Base-by-base conservation (phyloP, 1,140 invertebrate species). In the Penaeus indicus region DNA sequence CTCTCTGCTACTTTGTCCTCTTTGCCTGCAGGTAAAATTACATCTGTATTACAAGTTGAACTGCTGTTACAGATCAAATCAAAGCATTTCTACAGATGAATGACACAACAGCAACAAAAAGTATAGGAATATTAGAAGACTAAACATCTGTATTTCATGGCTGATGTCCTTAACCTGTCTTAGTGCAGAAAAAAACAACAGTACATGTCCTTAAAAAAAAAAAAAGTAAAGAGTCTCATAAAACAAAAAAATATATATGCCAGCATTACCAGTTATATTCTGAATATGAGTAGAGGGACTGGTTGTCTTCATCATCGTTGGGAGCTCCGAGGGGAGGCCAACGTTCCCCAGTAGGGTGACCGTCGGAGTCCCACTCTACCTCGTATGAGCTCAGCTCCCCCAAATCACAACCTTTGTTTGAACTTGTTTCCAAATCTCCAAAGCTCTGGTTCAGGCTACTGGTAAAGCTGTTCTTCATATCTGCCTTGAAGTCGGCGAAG, bases 321-420 rank as follows among this genome's bases (percentile, higher is more conserved):
- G 90, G 90, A 72, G 90, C 90, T 18, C 90, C 90, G 22, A 91
- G 85, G 27, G 90, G 90, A 2, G 90, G 90, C 90, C 90, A 91
- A 25, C 87, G 47, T 54, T 84, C 87, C 25, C 87, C 87, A 18
- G 64, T 84, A 5, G 87, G 87, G 25, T 77, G 80, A 72, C 83
- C 79, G 27, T 84, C 69, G 8, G 42, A 77, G 19, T 80, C 77
- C 64, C 63, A 63, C 27, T 77, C 64, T 27, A 62, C 82, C 22
- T 89, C 87, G 16, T 38, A 27, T n/a, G 27, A 72, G 21, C 1
- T 25, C n/a, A 13, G 21, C 22, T 25, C n/a, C 67, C 67, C 32
- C 22, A n/a, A 72, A 72, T n/a, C n/a, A 75, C 27, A 75, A 38
- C 42, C 72, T 38, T 38, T 75, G 3, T 27, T 19, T 27, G 72